phyloP scores from a whole-genome alignment of 2,888 invertebrate species.

The Trypoxylon attenuatum region DNA sequence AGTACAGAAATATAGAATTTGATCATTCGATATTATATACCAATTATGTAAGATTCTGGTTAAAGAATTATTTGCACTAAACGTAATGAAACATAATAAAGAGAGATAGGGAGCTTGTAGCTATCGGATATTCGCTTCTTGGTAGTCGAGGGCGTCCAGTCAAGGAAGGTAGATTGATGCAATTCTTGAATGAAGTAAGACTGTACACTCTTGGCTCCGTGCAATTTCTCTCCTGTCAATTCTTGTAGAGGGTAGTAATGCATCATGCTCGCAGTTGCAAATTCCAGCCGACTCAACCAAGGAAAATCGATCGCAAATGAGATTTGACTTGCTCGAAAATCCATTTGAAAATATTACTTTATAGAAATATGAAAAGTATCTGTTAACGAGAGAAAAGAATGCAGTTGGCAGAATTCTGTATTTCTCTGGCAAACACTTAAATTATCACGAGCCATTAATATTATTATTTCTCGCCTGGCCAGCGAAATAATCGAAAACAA shows the following conservation, averaged over 20 bases:
- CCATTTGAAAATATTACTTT: background rate
- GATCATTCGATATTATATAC: too few species aligned
- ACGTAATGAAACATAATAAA: too few species aligned
- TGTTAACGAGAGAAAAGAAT: background rate
- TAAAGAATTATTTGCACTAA: too few species aligned
- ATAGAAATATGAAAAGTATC: background rate
- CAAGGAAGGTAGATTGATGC: background rate
- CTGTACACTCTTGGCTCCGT: constrained; percentile 8
- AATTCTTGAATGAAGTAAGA: constrained; percentile 28
- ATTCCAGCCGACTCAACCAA: constrained; percentile 16
- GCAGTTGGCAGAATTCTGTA: background rate
- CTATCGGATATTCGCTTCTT: background rate
- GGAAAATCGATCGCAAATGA: background rate
- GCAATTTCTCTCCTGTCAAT: constrained; percentile 39
- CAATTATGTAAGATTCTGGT: too few species aligned
- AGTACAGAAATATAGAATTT: too few species aligned
- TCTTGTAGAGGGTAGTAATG: constrained; percentile 14
- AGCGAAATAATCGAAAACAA: constrained; percentile 47
- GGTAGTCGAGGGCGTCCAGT: background rate
- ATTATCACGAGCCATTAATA: constrained; percentile 38
- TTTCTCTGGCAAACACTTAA: background rate
- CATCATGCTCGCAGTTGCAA: constrained; percentile 24
- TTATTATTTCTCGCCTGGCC: constrained; percentile 47
- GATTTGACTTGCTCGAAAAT: background rate
- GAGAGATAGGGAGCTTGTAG: too few species aligned